Conservation (phyloP, 1,140 invertebrate genomes). For the Lasioglossum baleicum region DNA sequence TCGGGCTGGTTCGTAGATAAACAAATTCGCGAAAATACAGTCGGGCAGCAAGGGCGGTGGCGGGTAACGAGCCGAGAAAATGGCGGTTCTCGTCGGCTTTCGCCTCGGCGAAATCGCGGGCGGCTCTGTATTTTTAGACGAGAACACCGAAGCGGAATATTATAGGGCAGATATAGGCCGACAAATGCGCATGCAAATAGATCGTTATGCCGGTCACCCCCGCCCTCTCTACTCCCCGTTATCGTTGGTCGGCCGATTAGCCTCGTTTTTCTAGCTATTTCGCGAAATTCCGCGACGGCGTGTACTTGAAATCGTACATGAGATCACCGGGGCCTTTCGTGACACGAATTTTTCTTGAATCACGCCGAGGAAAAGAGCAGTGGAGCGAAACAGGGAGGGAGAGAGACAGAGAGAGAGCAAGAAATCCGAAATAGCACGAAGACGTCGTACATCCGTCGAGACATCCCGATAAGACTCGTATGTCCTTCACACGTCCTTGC, state of each 20-base stretch:
- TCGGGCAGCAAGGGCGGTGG: neutral
- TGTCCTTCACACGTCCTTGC: too few relatives aligned
- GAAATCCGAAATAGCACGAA: neutral
- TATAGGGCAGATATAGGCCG: neutral
- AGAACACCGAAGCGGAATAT: constrained; percentile 6
- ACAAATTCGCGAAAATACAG: neutral
- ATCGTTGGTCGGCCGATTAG: constrained; percentile 54
- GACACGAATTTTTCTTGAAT: constrained; percentile 46
- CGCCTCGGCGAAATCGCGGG: neutral
- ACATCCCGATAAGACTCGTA: too few relatives aligned
- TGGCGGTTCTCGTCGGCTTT: neutral
- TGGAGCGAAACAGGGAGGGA: neutral
- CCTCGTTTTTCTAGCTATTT: constrained; percentile 59
- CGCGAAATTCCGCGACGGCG: constrained; percentile 48
- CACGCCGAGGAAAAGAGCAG: neutral
- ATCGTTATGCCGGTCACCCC: constrained; percentile 41
- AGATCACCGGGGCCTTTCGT: constrained; percentile 38
- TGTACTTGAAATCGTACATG: constrained; percentile 46
- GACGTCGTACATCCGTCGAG: too few relatives aligned
- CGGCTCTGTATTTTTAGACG: constrained; percentile 23
- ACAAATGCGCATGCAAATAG: constrained; percentile 57
- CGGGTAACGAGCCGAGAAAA: constrained; percentile 23
- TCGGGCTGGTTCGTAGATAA: neutral
- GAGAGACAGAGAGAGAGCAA: neutral
- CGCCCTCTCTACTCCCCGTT: constrained; percentile 17